Evolutionary conservation across 1,140 invertebrate species (phyloP).

Genomic region (Colletes gigas): DNA sequence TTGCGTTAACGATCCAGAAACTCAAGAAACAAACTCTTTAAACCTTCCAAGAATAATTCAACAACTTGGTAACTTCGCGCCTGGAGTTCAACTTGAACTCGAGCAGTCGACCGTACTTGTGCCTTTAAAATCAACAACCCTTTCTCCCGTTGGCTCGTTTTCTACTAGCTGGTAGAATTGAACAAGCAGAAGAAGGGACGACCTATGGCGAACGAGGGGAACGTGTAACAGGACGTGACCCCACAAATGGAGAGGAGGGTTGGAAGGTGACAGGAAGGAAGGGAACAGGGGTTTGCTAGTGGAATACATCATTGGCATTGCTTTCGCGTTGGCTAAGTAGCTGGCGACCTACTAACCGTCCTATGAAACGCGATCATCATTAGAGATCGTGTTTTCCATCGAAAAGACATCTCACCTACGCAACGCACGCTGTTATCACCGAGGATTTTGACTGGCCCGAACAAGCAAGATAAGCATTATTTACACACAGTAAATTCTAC

Average conservation of each 20-base stretch:
- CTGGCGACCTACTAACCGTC: slow-evolving; percentile 70
- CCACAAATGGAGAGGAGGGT: slow-evolving; percentile 23
- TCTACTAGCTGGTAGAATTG: not conserved
- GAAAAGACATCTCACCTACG: not conserved
- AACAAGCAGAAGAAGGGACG: slow-evolving; percentile 20
- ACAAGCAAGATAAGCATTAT: slow-evolving; percentile 40
- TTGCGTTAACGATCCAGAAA: not conserved
- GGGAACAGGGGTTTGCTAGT: slow-evolving; percentile 31
- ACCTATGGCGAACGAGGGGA: slow-evolving; percentile 23
- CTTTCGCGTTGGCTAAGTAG: slow-evolving; percentile 67
- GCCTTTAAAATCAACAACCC: slow-evolving; percentile 23
- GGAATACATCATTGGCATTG: slow-evolving; percentile 64
- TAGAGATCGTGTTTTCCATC: slow-evolving; percentile 32
- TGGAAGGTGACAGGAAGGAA: slow-evolving; percentile 49
- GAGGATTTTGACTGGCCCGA: slow-evolving; percentile 22
- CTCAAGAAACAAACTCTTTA: too few species aligned
- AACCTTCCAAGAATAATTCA: not conserved
- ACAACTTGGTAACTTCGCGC: not conserved
- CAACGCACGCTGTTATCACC: slow-evolving; percentile 19
- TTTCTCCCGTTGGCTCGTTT: slow-evolving; percentile 10
- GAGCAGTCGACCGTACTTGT: not conserved
- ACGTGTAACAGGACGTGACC: slow-evolving; percentile 54
- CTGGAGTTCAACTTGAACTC: not conserved
- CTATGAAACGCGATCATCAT: slow-evolving; percentile 57
- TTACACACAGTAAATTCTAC: not conserved